A percentile compares a stretch with the other conserved stretches of the same genome.
These are phyloP conservation scores for Pluvianellus socialis DNA, from an alignment of 2,113 vertebrate species.

Conservation along the genomic window DNA sequence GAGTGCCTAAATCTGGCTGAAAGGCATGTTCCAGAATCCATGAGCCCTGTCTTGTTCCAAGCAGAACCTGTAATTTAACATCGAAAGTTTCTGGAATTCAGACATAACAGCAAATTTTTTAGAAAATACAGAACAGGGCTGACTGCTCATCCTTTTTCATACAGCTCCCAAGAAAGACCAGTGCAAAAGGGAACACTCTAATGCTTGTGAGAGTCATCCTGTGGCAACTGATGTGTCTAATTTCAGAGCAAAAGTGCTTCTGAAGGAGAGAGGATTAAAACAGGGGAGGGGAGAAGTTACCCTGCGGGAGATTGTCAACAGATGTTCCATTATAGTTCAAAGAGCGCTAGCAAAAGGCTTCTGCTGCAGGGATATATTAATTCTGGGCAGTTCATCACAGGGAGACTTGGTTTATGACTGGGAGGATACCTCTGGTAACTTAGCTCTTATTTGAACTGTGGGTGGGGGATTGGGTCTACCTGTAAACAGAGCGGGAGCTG, in stretches of 20 bases:
- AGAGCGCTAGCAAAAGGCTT: slow-evolving; percentile 37
- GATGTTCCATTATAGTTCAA: slow-evolving; percentile 67
- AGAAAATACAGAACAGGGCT: background rate
- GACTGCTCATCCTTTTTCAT: background rate
- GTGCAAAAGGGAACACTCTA: background rate
- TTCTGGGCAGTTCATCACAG: slow-evolving; percentile 61
- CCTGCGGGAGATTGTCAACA: slow-evolving; percentile 65
- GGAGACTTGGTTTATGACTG: slow-evolving; percentile 47
- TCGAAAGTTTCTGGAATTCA: background rate
- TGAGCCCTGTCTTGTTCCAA: background rate
- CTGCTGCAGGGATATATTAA: slow-evolving; percentile 54
- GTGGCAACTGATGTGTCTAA: slow-evolving; percentile 11
- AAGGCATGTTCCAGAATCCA: background rate
- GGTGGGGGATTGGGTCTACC: slow-evolving; percentile 14
- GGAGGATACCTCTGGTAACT: slow-evolving; percentile 31
- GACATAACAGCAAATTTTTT: background rate
- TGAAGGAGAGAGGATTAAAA: slow-evolving; percentile 46
- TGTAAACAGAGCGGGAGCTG: slow-evolving; percentile 2
- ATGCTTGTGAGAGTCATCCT: background rate
- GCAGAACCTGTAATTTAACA: slow-evolving; percentile 2
- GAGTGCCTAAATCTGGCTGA: background rate
- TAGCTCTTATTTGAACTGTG: slow-evolving; percentile 31
- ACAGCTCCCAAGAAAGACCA: background rate
- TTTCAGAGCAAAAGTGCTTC: slow-evolving; percentile 31
- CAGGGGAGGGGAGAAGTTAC: slow-evolving; percentile 30